Evolutionary conservation across 2,888 invertebrate species (phyloP), one percentile per base, ranked within the genome.

Genomic region (Euphydryas editha): DNA sequence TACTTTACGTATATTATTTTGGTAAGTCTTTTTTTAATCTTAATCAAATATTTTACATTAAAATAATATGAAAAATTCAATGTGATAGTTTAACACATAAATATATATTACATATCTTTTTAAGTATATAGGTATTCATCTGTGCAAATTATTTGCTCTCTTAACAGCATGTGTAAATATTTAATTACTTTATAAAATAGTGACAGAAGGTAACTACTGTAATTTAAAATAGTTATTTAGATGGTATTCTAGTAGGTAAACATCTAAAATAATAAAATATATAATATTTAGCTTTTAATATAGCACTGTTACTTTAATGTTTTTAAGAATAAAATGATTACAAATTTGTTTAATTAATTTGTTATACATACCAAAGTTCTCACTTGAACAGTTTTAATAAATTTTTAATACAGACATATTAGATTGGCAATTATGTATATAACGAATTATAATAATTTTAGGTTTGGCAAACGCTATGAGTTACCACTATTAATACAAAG

Each of bases 401-500:
- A 6, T 4, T 49, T 21, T 20, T 21, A 46, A 15, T 20, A 21
- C 21, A 24, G 24, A 15, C 15, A 24, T 51, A 21, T 7, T 49
- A 21, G 2, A n/a, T 2, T 21, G 21, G 3, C 21, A 47, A 47
- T 21, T 24, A 6, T 51, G 15, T 24, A 7, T 24, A 30, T 7
- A 30, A 30, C 8, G n/a, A 24, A 15, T 51, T 11, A 39, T 21
- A 59, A 51, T 56, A 72, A 44, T 93, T 94, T 51, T 90, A 99
- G 99, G 99, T 99, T 99, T 95, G 99, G 99, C 73, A 98, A 98
- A 91, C 96, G 96, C 75, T 99, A 98, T 94, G 99, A 99, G 93
- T 93, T 97, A 82, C 99, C 99, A 65, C 93, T 99, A 72, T 94
- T 99, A 75, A 94, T 98, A 70, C 99, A 99, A 93, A 99, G 99